Percentiles rank a stretch among this genome's conserved stretches.
Evolutionary conservation across 1,140 invertebrate species (phyloP).

Genomic region (Lysiphlebus fabarum): DNA sequence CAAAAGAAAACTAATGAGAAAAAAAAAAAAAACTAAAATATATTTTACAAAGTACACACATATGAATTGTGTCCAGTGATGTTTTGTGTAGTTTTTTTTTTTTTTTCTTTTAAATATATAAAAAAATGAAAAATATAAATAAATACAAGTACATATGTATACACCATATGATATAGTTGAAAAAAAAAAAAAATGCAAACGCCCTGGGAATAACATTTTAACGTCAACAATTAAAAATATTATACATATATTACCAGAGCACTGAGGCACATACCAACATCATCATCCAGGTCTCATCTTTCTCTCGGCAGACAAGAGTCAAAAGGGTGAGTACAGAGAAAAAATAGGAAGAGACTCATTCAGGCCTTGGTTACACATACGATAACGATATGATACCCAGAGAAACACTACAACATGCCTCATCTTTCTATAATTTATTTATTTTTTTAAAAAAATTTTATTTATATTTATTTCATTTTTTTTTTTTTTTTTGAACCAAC

Average conservation of each 20-base stretch:
- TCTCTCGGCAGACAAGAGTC: conserved; percentile 28
- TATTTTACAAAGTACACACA: background rate
- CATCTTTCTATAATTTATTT: too few species aligned
- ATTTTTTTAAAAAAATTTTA: too few species aligned
- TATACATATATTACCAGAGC: conserved; percentile 45
- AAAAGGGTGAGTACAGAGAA: conserved; percentile 1
- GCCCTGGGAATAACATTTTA: conserved; percentile 44
- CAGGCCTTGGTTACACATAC: conserved; percentile 22
- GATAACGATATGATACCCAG: conserved; percentile 30
- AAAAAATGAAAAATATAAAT: too few species aligned
- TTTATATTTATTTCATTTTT: too few species aligned
- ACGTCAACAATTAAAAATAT: conserved; percentile 53
- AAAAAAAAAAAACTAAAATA: too few species aligned
- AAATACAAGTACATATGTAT: too few species aligned
- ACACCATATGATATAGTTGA: background rate
- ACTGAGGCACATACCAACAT: conserved; percentile 23
- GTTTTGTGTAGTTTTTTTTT: too few species aligned
- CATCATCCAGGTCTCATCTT: conserved; percentile 39
- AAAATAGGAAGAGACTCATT: background rate
- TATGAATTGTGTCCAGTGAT: background rate
- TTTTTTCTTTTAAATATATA: too few species aligned
- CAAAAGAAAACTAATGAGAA: conserved; percentile 37
- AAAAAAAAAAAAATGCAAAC: conserved; percentile 36
- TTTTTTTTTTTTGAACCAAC: background rate
- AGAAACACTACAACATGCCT: too few species aligned